Evolutionary conservation across 2,113 vertebrate genomes (phyloP), one percentile per base, ranked within the genome.

Genomic region (Thalassarche chlororhynchos): DNA sequence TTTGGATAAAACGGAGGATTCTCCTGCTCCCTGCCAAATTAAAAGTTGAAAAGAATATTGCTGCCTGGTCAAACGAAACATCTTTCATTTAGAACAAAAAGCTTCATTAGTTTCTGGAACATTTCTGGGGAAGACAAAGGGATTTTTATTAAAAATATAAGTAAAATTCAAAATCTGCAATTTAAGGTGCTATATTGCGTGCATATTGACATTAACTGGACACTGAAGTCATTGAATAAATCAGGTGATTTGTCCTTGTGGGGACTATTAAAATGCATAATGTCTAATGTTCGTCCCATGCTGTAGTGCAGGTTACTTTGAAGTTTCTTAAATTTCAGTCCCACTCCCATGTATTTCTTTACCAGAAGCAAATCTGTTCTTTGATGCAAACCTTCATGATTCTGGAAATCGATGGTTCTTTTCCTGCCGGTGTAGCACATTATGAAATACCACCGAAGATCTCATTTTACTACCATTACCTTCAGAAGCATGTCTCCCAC

Each of bases 351-450:
- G 4, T 58, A 61, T 57, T 61, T 91, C 57, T 91, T 84, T 32
- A 71, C 6, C 69, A 94, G 34, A 89, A 75, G 28, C 34, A 85
- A 85, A 82, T 54, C 25, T 44, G 5, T 40, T 74, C 36, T 84
- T 89, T 54, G 65, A 69, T 36, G 38, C 5, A 3, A 75, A 76
- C 23, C 17, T 91, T 52, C 34, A 5, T 12, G 36, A 66, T 34
- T 85, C 75, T 25, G 2, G 1, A 85, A 87, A 79, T 46, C 0
- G 0, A 6, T 65, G 25, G 25, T 60, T 71, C 17, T 84, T 40
- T 60, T 84, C 15, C 44, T 46, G 31, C 5, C 7, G 2, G 7
- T 38, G 32, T 32, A 82, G 69, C 15, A 40, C 11, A 5, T 83
- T 28, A 51, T 61, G 10, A 84, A 95, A 82, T 28, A 40, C 17